Evolutionary conservation across 2,113 vertebrate genomes (phyloP).

Genomic region (Antennarius striatus): DNA sequence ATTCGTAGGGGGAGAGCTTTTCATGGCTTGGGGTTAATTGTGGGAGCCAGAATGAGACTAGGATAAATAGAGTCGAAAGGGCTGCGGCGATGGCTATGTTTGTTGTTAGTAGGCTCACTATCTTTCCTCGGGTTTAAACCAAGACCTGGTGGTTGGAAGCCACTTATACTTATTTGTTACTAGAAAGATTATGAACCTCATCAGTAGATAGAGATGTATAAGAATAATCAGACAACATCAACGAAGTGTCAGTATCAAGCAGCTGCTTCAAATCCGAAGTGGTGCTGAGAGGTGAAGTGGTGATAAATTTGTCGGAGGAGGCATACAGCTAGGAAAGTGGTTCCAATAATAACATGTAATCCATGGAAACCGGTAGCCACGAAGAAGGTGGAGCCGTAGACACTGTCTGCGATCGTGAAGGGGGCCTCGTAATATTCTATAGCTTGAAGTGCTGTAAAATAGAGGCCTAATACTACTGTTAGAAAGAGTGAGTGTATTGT

Average conservation of each 20-base stretch:
- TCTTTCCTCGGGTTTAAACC: conserved; percentile 31
- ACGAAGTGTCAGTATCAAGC: too few species aligned
- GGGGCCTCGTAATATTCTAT: conserved; percentile 54
- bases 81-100: not conserved
- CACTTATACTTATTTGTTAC: conserved; percentile 46
- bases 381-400: conserved; percentile 33
- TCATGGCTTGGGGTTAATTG: not conserved
- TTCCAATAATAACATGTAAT: conserved; percentile 3
- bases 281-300: conserved; percentile 40
- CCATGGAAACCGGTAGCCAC: conserved; percentile 44
- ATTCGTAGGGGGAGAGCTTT: not conserved
- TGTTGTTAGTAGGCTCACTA: not conserved
- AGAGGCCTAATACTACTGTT: not conserved
- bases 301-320: not conserved
- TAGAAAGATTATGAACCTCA: too few species aligned
- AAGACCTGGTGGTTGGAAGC: conserved; percentile 60
- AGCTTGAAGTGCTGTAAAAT: conserved; percentile 22
- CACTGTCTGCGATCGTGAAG: not conserved
- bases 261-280: conserved; percentile 57
- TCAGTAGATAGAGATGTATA: too few species aligned
- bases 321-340: not conserved
- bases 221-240: too few species aligned
- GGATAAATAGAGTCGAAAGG: not conserved
- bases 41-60: not conserved
- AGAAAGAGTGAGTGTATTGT: not conserved